Percentiles rank a stretch among this genome's conserved stretches.
Conservation (phyloP, 2,888 invertebrate species). For the Allygus modestus region DNA sequence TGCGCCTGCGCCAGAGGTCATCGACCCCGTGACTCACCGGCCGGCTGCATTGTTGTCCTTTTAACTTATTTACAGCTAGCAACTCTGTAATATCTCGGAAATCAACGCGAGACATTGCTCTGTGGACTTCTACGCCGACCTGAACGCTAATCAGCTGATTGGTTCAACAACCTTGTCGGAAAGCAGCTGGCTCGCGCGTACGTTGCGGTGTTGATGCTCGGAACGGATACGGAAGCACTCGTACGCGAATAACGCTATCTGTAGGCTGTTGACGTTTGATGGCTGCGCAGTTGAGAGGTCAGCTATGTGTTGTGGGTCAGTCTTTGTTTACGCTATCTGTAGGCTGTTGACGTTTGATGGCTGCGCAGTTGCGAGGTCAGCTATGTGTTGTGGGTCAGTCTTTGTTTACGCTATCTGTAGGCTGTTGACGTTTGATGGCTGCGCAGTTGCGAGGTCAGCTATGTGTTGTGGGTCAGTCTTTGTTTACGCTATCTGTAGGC, state of each 20-base stretch:
- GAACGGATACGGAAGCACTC: background rate
- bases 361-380: background rate
- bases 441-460: background rate
- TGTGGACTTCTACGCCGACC: background rate
- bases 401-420: background rate
- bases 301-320: background rate
- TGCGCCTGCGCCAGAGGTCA: slow-evolving; percentile 26
- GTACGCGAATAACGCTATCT: background rate
- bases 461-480: background rate
- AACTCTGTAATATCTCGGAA: slow-evolving; percentile 20
- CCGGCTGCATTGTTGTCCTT: slow-evolving; percentile 43
- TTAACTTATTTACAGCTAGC: slow-evolving; percentile 29
- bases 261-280: background rate
- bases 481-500: background rate
- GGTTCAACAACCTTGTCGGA: background rate
- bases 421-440: background rate
- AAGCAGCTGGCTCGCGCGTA: background rate
- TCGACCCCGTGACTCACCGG: slow-evolving; percentile 23
- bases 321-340: background rate
- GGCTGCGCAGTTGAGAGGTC: background rate
- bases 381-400: background rate
- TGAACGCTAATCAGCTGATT: background rate
- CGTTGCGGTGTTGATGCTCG: background rate
- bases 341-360: background rate
- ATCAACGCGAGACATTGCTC: background rate